A percentile compares a stretch with the other conserved stretches of the same genome.
These are phyloP conservation scores for Leucania comma DNA, from an alignment of 2,888 invertebrate genomes.

Conservation along the genomic window DNA sequence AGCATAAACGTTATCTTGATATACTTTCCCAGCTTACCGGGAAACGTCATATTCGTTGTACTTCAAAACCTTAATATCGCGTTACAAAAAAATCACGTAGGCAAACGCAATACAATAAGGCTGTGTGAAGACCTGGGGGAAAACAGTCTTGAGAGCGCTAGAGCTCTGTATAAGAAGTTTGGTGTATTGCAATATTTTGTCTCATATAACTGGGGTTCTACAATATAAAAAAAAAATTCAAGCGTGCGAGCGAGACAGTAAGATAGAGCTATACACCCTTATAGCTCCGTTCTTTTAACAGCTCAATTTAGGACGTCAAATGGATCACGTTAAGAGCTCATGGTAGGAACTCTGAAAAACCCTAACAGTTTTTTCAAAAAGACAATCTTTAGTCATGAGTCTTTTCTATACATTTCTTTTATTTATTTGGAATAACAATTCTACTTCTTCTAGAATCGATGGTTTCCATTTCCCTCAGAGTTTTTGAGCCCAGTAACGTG, in stretches of 20 bases:
- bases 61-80: constrained; percentile 5
- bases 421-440: no score
- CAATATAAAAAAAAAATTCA: no score
- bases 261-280: no score
- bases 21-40: neutral
- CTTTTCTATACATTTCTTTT: no score
- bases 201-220: neutral
- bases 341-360: no score
- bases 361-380: neutral
- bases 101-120: neutral
- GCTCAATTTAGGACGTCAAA: no score
- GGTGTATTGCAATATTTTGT: neutral
- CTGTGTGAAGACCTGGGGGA: neutral
- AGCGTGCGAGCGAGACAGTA: no score
- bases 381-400: neutral
- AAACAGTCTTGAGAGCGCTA: neutral
- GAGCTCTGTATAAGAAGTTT: neutral
- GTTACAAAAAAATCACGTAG: neutral
- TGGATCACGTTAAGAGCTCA: no score
- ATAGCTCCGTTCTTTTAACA: no score
- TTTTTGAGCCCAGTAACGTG: no score
- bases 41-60: neutral
- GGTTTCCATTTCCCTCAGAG: no score
- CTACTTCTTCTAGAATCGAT: no score
- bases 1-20: neutral